Evolutionary conservation across 2,888 invertebrate species (phyloP).

Genomic region (Ectemnius lituratus): DNA sequence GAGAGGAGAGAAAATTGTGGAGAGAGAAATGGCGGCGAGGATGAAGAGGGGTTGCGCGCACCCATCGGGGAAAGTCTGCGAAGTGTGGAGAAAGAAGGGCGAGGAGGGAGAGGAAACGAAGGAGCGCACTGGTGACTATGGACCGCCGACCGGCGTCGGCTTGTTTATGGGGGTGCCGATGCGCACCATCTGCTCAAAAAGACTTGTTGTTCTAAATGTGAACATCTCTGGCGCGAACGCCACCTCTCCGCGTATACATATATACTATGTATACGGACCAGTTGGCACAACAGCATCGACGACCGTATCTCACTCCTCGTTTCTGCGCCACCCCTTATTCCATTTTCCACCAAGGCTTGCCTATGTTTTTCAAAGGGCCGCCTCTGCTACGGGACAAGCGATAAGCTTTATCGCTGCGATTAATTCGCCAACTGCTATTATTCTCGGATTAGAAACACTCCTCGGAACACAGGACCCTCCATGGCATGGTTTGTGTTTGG

Average conservation of each 20-base stretch:
- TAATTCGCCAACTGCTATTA: conserved; percentile 3
- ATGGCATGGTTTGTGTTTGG: background rate
- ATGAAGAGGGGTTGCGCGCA: conserved; percentile 50
- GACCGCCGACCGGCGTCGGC: conserved; percentile 66
- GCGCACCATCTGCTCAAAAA: conserved; percentile 73
- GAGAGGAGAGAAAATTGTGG: conserved; percentile 22
- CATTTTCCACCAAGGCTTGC: background rate
- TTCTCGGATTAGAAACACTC: conserved; percentile 18
- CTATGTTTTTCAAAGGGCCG: background rate
- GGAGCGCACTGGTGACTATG: conserved; percentile 60
- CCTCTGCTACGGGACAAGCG: background rate
- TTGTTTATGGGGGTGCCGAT: conserved; percentile 74
- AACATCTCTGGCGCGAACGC: conserved; percentile 47
- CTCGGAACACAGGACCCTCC: background rate
- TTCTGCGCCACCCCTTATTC: conserved; percentile 5
- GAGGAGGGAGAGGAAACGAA: conserved; percentile 18
- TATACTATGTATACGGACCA: conserved; percentile 16
- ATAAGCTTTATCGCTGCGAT: conserved; percentile 7
- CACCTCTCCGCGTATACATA: conserved; percentile 13
- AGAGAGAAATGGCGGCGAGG: conserved; percentile 42
- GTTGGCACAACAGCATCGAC: conserved; percentile 45
- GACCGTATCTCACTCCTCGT: conserved; percentile 38
- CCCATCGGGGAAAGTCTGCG: conserved; percentile 36
- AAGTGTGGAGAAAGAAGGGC: conserved; percentile 31
- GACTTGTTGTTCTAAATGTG: conserved; percentile 73